These are phyloP conservation scores for Spodoptera littoralis DNA, from an alignment of 2,888 invertebrate genomes.

Conservation along the genomic window DNA sequence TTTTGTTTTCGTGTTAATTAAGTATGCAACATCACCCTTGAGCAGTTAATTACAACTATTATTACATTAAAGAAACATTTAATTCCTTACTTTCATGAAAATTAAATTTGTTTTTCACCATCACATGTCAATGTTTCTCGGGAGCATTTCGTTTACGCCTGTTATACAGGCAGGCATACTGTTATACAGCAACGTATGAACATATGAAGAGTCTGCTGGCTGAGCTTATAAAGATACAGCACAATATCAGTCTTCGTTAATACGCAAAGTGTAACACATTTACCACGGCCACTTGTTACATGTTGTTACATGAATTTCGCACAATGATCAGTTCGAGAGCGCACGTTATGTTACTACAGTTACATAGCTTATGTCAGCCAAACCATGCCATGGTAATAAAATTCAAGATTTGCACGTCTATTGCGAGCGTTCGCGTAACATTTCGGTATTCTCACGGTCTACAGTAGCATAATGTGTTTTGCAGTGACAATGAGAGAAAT, in stretches of 20 bases:
- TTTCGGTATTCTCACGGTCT: conserved; percentile 67
- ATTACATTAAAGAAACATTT: too few species aligned
- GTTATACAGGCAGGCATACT: too few species aligned
- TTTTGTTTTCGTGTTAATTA: too few species aligned
- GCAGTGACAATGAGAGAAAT: conserved; percentile 63
- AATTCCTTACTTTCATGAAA: too few species aligned
- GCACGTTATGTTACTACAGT: conserved; percentile 54
- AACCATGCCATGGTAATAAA: conserved; percentile 33
- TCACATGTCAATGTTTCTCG: too few species aligned
- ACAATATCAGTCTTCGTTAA: background rate
- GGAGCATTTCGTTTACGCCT: too few species aligned
- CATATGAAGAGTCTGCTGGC: too few species aligned
- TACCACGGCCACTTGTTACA: conserved; percentile 41
- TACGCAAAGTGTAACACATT: conserved; percentile 24
- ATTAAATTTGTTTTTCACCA: too few species aligned
- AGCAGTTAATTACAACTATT: too few species aligned
- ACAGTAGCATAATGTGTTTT: conserved; percentile 55
- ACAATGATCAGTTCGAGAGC: conserved; percentile 51
- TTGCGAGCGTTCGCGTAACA: conserved; percentile 20
- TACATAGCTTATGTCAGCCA: conserved; percentile 50
- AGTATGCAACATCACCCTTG: too few species aligned
- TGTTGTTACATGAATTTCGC: conserved; percentile 52
- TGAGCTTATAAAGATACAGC: too few species aligned
- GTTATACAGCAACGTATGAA: too few species aligned
- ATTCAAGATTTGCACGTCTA: conserved; percentile 52